Evolutionary conservation across 2,113 vertebrate species (phyloP).

Genomic region (Misgurnus mizolepis): DNA sequence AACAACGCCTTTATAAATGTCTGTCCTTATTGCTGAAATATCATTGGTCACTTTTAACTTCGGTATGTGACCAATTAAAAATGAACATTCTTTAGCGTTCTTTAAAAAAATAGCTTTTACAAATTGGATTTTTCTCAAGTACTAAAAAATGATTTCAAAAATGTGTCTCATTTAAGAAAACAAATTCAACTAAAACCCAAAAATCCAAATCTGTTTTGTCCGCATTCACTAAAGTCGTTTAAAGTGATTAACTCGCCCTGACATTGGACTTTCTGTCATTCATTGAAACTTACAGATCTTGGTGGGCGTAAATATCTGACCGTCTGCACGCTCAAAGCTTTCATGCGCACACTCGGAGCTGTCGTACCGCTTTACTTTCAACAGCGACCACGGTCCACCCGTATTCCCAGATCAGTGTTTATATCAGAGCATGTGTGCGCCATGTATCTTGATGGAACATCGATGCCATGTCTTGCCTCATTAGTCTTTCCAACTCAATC

Average conservation of each 20-base stretch:
- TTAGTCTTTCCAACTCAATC: conserved; percentile 45
- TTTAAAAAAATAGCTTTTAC: conserved; percentile 11
- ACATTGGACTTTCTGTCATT: not conserved
- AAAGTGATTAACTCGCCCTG: conserved; percentile 10
- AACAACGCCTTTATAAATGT: not conserved
- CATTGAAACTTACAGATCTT: conserved; percentile 24
- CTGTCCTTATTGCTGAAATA: not conserved
- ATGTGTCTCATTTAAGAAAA: not conserved
- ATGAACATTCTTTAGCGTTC: not conserved
- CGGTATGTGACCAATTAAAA: not conserved
- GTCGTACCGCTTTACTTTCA: conserved; percentile 42
- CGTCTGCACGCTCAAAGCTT: not conserved
- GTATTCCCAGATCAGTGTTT: conserved; percentile 42
- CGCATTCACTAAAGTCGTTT: not conserved
- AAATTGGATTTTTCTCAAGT: not conserved
- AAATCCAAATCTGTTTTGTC: not conserved
- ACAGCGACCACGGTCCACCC: conserved; percentile 12
- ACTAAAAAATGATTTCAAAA: not conserved
- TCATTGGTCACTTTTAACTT: not conserved
- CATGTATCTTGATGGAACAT: conserved; percentile 12
- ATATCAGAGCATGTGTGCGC: conserved; percentile 17
- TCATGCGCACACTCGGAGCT: not conserved
- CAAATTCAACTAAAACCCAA: not conserved
- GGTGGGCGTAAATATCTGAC: not conserved
- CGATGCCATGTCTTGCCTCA: conserved; percentile 45